Evolutionary conservation across 2,797 vertebrate species (phyloP).

Genomic region (Margarornis squamiger): DNA sequence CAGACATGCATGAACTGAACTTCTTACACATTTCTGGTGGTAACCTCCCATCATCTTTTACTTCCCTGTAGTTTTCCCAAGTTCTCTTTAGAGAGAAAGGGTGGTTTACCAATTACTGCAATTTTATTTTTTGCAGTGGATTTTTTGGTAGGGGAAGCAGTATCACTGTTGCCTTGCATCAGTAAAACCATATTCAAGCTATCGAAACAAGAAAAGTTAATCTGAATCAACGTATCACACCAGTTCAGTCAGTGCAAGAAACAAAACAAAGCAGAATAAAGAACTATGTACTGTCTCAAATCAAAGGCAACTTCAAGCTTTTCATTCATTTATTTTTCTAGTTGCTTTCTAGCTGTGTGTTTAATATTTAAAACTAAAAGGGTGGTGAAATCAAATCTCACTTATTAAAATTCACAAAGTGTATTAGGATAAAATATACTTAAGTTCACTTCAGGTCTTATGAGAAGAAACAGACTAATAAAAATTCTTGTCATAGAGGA

Average conservation of each 20-base stretch:
- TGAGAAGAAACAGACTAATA: slow-evolving; percentile 3
- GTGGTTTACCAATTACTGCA: neutral
- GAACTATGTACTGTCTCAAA: neutral
- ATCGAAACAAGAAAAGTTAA: neutral
- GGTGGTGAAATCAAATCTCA: neutral
- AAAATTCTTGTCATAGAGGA: neutral
- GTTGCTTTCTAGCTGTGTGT: neutral
- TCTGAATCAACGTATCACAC: neutral
- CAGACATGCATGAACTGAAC: neutral
- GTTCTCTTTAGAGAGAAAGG: neutral
- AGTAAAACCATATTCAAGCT: neutral
- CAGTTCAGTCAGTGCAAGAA: neutral
- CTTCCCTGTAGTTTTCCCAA: neutral
- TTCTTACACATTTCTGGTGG: neutral
- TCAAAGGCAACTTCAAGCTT: neutral
- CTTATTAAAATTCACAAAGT: neutral
- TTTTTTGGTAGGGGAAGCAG: neutral
- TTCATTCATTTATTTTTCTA: neutral
- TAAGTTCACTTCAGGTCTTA: neutral
- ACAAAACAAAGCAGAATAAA: neutral
- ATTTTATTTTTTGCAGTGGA: neutral
- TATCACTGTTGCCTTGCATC: neutral
- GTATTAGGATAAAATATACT: neutral
- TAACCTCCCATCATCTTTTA: neutral
- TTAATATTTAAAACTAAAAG: neutral